Percentiles rank a stretch among this genome's conserved stretches.
Evolutionary conservation across 2,888 invertebrate species (phyloP).

Genomic region (Polyommatus icarus): DNA sequence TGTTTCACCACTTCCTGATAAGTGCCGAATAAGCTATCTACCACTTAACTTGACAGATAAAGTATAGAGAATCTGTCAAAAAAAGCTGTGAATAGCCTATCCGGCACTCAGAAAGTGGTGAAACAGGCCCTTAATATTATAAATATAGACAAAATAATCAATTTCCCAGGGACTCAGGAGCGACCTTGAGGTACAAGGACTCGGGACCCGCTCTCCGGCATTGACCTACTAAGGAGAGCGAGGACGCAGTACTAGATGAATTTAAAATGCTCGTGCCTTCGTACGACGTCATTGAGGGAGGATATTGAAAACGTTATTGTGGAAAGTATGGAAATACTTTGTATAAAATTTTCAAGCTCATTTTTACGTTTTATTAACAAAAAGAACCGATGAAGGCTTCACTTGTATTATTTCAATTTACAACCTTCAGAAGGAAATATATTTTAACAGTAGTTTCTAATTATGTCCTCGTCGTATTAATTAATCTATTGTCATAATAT

Average conservation of each 20-base stretch:
- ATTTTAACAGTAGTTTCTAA: too few relatives aligned
- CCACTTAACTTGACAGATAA: too few relatives aligned
- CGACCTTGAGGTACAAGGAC: not conserved
- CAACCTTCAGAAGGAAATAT: too few relatives aligned
- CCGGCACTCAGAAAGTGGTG: too few relatives aligned
- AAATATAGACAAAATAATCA: not conserved
- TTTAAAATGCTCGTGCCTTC: not conserved
- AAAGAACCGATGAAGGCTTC: not conserved
- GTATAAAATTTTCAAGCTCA: not conserved
- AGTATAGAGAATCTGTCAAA: too few relatives aligned
- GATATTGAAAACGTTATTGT: not conserved
- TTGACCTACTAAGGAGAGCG: not conserved
- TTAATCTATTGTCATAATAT: too few relatives aligned
- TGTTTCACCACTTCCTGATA: too few relatives aligned
- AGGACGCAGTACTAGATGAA: slow-evolving; percentile 7
- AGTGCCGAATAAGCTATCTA: too few relatives aligned
- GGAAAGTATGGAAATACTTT: not conserved
- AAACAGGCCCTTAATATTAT: not conserved
- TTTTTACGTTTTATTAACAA: not conserved
- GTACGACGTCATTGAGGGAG: not conserved
- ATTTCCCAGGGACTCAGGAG: not conserved
- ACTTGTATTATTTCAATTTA: not conserved
- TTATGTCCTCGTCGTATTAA: too few relatives aligned
- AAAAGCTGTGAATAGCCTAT: too few relatives aligned
- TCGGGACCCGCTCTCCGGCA: not conserved